A percentile compares a stretch with the other conserved stretches of the same genome.
These are phyloP conservation scores for Nymphalis polychloros DNA, from an alignment of 2,888 invertebrate species.

Conservation along the genomic window DNA sequence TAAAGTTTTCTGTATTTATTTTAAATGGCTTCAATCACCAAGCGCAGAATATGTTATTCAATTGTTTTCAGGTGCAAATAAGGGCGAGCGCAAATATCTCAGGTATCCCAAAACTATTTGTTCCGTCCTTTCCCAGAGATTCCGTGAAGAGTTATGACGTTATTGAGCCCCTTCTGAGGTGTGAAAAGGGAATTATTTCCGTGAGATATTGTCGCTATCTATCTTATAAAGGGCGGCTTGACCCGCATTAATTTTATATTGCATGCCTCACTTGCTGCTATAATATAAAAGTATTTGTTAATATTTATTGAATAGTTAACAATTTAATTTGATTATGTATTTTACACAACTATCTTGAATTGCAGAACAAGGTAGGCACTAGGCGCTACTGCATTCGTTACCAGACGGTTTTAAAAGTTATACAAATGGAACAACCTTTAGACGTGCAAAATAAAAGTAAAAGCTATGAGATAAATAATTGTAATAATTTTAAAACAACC, in stretches of 20 bases:
- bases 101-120: slow-evolving; percentile 24
- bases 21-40: neutral
- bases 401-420: too few relatives aligned
- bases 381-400: too few relatives aligned
- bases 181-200: slow-evolving; percentile 29
- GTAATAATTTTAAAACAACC: too few relatives aligned
- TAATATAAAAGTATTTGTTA: neutral
- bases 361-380: too few relatives aligned
- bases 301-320: too few relatives aligned
- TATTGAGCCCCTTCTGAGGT: slow-evolving; percentile 32
- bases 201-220: slow-evolving; percentile 18
- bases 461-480: too few relatives aligned
- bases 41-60: neutral
- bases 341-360: too few relatives aligned
- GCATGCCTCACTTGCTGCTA: neutral
- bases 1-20: neutral
- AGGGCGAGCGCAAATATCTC: slow-evolving; percentile 9
- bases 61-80: slow-evolving; percentile 2
- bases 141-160: slow-evolving; percentile 31
- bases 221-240: slow-evolving; percentile 18
- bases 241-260: slow-evolving; percentile 18
- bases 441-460: too few relatives aligned
- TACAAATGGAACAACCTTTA: too few relatives aligned
- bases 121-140: slow-evolving; percentile 20
- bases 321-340: too few relatives aligned